Base-by-base conservation (phyloP, 2,888 invertebrate genomes). In the Dendrolimus pini region DNA sequence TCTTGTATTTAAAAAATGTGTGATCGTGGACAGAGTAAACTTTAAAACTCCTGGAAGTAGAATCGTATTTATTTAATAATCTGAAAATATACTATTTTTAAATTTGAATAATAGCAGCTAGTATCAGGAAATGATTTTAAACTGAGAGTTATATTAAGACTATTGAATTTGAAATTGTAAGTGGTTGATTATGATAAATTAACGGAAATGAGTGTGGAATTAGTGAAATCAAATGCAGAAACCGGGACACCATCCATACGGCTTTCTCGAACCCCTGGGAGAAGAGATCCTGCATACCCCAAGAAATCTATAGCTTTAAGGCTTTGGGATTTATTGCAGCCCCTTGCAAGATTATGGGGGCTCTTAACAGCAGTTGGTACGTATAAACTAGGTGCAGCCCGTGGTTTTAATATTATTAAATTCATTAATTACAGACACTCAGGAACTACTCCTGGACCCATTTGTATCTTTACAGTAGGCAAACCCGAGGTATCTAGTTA, bases 271-370 rank as follows among this genome's bases (percentile, higher is more conserved):
- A 75, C 72, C 47, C 70, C 76, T 3, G 63, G 66, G 52, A 71
- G 81, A 60, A 69, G 72, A 55, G 64, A 62, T 8, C 59, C 65
- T 30, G 72, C 73, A 6, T 77, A 80, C 52, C 76, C 71, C 0
- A 81, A 78, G 58, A 86, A 85, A 63, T 80, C 88, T 0, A 56
- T 83, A 53, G 87, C 83, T n/a, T 66, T 81, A 8, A 78, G 77
- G 61, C 70, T 90, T 56, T 90, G 90, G 90, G 89, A 89, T 54
- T 65, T 88, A 56, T 65, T 90, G 59, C 89, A 90, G 61, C 90
- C 90, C 0, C 67, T 90, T 13, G 86, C 90, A 9, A 82, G 90
- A 63, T 64, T 89, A 61, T 90, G 90, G 90, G 90, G 90, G 2
- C 74, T 90, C 9, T 73, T 89, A 47, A 87, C 90, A 18, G 83